Conservation (phyloP, 2,888 invertebrate genomes). For the Peribatodes rhomboidaria region DNA sequence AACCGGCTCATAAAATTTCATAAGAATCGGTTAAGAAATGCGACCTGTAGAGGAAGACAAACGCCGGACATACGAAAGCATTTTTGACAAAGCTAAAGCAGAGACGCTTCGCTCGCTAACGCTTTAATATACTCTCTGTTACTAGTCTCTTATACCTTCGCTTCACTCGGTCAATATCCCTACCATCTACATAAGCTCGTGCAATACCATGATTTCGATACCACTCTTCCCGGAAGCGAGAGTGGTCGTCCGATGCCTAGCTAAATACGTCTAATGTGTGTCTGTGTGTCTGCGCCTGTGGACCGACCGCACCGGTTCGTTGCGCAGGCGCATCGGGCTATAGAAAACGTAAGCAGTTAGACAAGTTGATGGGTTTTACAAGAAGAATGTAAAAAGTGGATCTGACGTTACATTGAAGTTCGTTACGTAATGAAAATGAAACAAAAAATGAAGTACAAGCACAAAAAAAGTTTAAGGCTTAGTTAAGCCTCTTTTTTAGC, state of each 20-base stretch:
- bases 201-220: constrained; percentile 25
- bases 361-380: neutral
- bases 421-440: neutral
- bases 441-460: too few species aligned
- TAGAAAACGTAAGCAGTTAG: constrained; percentile 4
- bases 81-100: too few species aligned
- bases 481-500: too few species aligned
- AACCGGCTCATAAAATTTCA: too few species aligned
- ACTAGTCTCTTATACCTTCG: neutral
- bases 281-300: constrained; percentile 28
- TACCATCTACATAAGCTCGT: constrained; percentile 15
- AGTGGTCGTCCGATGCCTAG: constrained; percentile 41
- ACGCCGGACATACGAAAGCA: too few species aligned
- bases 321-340: neutral
- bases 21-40: too few species aligned
- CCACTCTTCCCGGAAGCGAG: constrained; percentile 50
- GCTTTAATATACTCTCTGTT: too few species aligned
- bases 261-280: constrained; percentile 42
- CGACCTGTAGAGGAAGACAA: too few species aligned
- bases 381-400: too few species aligned
- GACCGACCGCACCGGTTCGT: constrained; percentile 26
- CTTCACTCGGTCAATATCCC: neutral
- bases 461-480: too few species aligned
- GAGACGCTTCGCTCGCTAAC: too few species aligned
- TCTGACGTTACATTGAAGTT: neutral